Evolutionary conservation across 2,113 vertebrate species (phyloP).

Genomic region (Chlamydotis undulata): DNA sequence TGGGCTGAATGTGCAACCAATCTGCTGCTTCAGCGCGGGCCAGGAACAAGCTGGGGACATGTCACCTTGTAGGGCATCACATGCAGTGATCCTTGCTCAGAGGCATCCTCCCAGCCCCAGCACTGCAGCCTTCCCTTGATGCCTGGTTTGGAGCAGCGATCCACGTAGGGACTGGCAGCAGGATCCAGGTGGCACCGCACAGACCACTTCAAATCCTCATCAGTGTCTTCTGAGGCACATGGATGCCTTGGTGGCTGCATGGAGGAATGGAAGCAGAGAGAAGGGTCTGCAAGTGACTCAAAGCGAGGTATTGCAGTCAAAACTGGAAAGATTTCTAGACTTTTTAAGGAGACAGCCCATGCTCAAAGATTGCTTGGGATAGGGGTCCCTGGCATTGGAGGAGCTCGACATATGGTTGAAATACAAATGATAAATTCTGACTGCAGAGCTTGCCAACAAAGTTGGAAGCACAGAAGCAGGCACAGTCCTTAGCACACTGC

Average conservation of each 20-base stretch:
- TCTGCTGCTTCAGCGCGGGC: background rate
- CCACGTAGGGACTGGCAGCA: fast-evolving
- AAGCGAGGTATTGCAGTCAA: background rate
- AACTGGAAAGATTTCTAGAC: background rate
- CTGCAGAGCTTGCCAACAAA: background rate
- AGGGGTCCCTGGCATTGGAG: background rate
- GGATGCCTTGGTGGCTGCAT: background rate
- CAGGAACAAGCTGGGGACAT: background rate
- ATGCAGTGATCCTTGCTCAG: background rate
- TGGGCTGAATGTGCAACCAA: background rate
- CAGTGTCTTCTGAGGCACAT: background rate
- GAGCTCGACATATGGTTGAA: fast-evolving
- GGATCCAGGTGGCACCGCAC: fast-evolving
- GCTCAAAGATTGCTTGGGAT: background rate
- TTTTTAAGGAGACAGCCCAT: background rate
- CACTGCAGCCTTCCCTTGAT: fast-evolving
- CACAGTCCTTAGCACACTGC: background rate
- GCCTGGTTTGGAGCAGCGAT: background rate
- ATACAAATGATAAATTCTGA: background rate
- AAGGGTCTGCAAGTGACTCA: background rate
- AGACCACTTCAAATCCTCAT: background rate
- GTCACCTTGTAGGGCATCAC: background rate
- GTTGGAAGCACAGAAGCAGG: background rate
- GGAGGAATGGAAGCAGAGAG: background rate
- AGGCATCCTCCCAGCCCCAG: background rate